Evolutionary conservation across 2,113 vertebrate species (phyloP).

Genomic region (Nothocercus julius): DNA sequence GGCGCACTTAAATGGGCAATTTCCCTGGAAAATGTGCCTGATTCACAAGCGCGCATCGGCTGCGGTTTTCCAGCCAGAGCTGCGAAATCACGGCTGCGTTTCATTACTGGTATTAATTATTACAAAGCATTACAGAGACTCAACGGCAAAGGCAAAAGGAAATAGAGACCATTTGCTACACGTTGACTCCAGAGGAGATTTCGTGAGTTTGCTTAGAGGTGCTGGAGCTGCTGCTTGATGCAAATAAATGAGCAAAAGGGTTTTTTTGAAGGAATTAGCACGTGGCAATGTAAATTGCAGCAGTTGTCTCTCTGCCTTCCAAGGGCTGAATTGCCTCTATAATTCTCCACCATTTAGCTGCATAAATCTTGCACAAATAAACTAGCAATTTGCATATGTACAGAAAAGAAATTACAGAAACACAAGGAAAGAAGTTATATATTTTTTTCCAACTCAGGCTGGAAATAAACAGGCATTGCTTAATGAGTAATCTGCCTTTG

Average conservation of each 20-base stretch:
- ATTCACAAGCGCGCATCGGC: not conserved
- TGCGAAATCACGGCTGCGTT: constrained; percentile 35
- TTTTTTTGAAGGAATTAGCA: constrained; percentile 34
- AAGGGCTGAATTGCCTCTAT: constrained; percentile 65
- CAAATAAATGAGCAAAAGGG: constrained; percentile 54
- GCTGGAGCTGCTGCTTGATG: not conserved
- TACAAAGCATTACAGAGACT: constrained; percentile 25
- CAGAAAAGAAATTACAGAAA: constrained; percentile 68
- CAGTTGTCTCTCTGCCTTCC: constrained; percentile 65
- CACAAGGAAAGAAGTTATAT: constrained; percentile 35
- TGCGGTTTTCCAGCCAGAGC: not conserved
- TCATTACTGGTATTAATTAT: constrained; percentile 64
- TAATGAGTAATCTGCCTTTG: constrained; percentile 43
- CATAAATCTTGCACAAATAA: constrained; percentile 72
- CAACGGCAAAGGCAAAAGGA: not conserved
- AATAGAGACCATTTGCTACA: constrained; percentile 8
- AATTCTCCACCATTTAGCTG: constrained; percentile 71
- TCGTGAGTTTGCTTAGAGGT: constrained; percentile 11
- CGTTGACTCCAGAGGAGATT: not conserved
- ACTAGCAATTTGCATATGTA: constrained; percentile 56
- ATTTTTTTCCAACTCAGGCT: constrained; percentile 38
- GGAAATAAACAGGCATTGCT: constrained; percentile 45
- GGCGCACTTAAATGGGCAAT: constrained; percentile 16
- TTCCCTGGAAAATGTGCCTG: constrained; percentile 23
- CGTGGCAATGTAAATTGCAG: constrained; percentile 64